Base-by-base conservation (phyloP, 2,113 vertebrate genomes). In the Solea solea region DNA sequence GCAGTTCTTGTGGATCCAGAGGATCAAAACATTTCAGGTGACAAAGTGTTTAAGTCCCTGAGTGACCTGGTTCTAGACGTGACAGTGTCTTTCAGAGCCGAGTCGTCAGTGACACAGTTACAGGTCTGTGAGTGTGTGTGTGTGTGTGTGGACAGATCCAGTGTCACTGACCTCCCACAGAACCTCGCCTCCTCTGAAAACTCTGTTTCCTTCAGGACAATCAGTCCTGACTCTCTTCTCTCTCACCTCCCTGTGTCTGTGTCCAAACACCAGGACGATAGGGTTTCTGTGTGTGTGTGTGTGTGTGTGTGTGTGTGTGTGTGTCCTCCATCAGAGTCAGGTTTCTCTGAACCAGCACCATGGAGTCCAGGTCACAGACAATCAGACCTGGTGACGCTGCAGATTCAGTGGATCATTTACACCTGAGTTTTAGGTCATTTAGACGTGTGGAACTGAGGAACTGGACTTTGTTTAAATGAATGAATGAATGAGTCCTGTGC, bases 141-240 rank as follows among this genome's bases (percentile, higher is more conserved):
- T 34, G 34, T 34, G 34, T 21, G 21, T 21, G 21, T 21, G 21
- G 62, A 60, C 68, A 60, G 90, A 86, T 86, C 81, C 50, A 63
- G 86, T 91, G 90, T 86, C 91, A 83, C 39, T 48, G 72, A 78
- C 87, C 78, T n/a, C n/a, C n/a, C n/a, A n/a, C n/a, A n/a, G n/a
- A 72, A 52, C 57, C 27, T 14, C 87, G 74, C 69, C 55, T 57
- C 21, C 76, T 52, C 40, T 54, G 16, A 40, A 64, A 57, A 60
- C 64, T 48, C 62, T 57, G 44, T 50, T 49, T 60, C 50, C 71
- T 56, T 27, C 25, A 44, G 49, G 72, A 59, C 65, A 69, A 39
- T 71, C 52, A 2, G 51, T 68, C 56, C 42, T 46, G 10, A 8
- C 21, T 51, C 65, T 69, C 74, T 14, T 72, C 58, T 59, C 55